Evolutionary conservation across 2,113 vertebrate species (phyloP).

Genomic region (Conger conger): DNA sequence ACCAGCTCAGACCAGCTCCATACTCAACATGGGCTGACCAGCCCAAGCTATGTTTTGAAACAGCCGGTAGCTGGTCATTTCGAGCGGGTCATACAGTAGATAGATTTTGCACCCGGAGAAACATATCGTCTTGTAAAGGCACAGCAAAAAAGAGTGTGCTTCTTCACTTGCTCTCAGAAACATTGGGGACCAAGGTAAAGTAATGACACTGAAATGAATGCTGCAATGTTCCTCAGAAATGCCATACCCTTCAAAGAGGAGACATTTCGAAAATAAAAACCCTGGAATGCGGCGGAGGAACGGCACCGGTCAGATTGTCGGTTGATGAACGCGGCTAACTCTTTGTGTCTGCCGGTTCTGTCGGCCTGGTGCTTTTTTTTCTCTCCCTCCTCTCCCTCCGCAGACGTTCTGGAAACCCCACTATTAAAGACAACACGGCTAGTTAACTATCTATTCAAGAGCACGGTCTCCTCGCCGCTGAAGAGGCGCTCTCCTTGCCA

Average conservation of each 20-base stretch:
- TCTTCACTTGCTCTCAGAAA: background rate
- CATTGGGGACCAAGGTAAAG: background rate
- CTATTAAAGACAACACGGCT: conserved; percentile 13
- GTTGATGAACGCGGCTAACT: background rate
- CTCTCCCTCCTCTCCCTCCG: background rate
- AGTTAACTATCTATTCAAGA: conserved; percentile 18
- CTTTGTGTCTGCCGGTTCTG: background rate
- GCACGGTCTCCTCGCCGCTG: background rate
- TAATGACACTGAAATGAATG: background rate
- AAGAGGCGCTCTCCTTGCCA: background rate
- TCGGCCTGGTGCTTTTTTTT: too few species aligned
- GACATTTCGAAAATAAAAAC: background rate
- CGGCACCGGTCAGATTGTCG: background rate
- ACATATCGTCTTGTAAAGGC: background rate
- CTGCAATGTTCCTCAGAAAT: background rate
- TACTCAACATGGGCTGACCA: too few species aligned
- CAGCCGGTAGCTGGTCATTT: too few species aligned
- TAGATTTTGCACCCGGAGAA: too few species aligned
- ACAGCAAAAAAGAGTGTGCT: background rate
- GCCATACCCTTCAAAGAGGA: background rate
- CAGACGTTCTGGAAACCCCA: background rate
- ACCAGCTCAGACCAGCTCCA: too few species aligned
- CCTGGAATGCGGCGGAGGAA: background rate
- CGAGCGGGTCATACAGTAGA: too few species aligned
- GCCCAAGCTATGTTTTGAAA: too few species aligned